Conservation (phyloP, 2,797 vertebrate genomes). For the Nannoperca australis region DNA sequence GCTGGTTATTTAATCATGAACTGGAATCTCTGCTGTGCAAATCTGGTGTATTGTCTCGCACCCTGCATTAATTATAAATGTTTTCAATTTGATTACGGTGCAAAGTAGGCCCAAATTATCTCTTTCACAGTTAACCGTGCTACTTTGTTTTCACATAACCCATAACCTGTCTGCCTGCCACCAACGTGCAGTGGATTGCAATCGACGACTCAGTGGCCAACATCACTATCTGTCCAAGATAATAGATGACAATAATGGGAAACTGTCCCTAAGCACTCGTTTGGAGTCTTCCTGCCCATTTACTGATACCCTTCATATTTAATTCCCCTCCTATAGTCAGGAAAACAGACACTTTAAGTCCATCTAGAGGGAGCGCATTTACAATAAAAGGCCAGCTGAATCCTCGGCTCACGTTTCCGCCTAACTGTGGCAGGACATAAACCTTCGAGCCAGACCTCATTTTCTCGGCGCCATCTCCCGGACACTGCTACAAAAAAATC, state of each 20-base stretch:
- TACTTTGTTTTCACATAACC: conserved; percentile 74
- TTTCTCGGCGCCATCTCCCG: conserved; percentile 85
- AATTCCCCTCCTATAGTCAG: conserved; percentile 81
- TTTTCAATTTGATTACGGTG: conserved; percentile 54
- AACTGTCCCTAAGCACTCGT: conserved; percentile 84
- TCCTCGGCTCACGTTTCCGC: conserved; percentile 84
- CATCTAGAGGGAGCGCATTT: conserved; percentile 84
- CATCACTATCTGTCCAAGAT: conserved; percentile 79
- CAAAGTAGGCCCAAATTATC: conserved; percentile 58
- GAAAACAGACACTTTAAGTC: conserved; percentile 86
- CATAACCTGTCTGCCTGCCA: conserved; percentile 68
- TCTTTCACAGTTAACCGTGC: conserved; percentile 53
- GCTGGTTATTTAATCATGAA: conserved; percentile 55
- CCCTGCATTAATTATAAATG: conserved; percentile 68
- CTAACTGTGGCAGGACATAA: conserved; percentile 84
- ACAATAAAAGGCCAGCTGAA: conserved; percentile 82
- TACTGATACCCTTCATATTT: conserved; percentile 85
- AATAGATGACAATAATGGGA: conserved; percentile 86
- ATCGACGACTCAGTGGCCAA: conserved; percentile 66
- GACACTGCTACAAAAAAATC: conserved; percentile 82
- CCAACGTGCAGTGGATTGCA: conserved; percentile 63
- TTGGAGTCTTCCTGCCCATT: conserved; percentile 85
- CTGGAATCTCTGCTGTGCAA: conserved; percentile 44
- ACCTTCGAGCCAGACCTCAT: conserved; percentile 86
- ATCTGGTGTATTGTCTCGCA: conserved; percentile 35